A percentile compares a stretch with the other conserved stretches of the same genome.
Evolutionary conservation across 2,888 invertebrate species (phyloP).

Genomic region (Conchocele bisecta): DNA sequence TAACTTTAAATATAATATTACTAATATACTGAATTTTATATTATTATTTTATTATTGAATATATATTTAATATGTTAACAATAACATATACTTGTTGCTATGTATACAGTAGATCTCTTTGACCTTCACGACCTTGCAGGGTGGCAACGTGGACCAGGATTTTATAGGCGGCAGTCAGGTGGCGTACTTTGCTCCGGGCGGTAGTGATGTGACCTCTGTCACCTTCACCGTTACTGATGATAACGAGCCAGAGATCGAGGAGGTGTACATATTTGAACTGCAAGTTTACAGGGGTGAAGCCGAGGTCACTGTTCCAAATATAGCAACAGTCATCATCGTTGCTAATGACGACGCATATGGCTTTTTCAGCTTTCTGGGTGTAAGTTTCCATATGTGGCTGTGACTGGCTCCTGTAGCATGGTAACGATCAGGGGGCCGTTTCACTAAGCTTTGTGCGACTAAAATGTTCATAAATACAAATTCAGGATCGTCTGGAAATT

Average conservation of each 20-base stretch:
- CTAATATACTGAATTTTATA: too few relatives aligned
- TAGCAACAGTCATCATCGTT: conserved; percentile 69
- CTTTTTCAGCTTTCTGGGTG: conserved; percentile 74
- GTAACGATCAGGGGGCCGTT: too few relatives aligned
- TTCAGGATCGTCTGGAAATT: too few relatives aligned
- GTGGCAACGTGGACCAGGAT: conserved; percentile 72
- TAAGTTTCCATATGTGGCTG: conserved; percentile 49
- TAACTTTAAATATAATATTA: too few relatives aligned
- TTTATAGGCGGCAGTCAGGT: conserved; percentile 78
- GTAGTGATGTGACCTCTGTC: conserved; percentile 56
- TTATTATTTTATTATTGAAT: too few relatives aligned
- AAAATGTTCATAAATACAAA: too few relatives aligned
- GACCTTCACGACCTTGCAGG: conserved; percentile 48
- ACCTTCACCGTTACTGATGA: conserved; percentile 78
- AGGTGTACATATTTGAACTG: conserved; percentile 69
- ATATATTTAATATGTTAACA: too few relatives aligned
- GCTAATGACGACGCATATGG: conserved; percentile 82
- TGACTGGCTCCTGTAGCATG: too few relatives aligned
- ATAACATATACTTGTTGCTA: too few relatives aligned
- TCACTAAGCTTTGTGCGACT: too few relatives aligned
- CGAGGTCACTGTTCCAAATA: conserved; percentile 58
- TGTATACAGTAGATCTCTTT: neutral
- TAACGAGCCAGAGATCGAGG: conserved; percentile 74
- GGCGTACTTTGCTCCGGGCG: conserved; percentile 69
- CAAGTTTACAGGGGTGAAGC: conserved; percentile 51